Evolutionary conservation across 2,888 invertebrate genomes (phyloP), one percentile per base, ranked within the genome.

Genomic region (Netelia fuscicornis): DNA sequence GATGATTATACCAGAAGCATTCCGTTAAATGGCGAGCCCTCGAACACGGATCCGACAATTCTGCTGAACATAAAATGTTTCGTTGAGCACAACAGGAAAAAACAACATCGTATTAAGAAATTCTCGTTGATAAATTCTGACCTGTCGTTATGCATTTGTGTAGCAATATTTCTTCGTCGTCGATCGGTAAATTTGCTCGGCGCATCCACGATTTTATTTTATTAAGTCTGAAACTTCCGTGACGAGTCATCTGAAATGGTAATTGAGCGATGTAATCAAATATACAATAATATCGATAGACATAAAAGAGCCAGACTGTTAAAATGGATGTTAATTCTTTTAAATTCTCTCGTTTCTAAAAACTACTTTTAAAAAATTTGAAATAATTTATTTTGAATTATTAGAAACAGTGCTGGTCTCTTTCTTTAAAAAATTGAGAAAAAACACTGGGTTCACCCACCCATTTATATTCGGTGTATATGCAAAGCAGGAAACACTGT

Each of bases 401-500:
- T 37, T 37, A 37, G 37, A 6, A 37, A 37, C 37, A 6, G 6
- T 37, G 37, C 37, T 37, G 30, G 30, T 30, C 30, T 2, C 30
- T 3, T 30, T 30, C 1, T 3, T 30, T 30, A 2, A 30, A 30
- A 30, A 30, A 30, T 30, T 30, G 3, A 25, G 13, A 44, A 23
- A 60, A 54, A n/a, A 8, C 8, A 23, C 23, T 44, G 17, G 48
- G 23, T 54, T 30, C 58, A 88, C 88, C 88, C 58, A 90, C 90
- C 89, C 90, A 90, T 62, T 87, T 87, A 77, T 89, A 89, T 74
- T 90, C 87, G 72, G 54, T 86, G 87, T 89, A 90, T n/a, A 90
- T 78, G 74, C 90, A 90, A 54, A 90, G 87, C 20, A 90, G 88
- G 81, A 90, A 90, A 81, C 90, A 90, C 89, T 90, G 87, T 11